Percentiles rank a stretch among this genome's conserved stretches.
These are phyloP conservation scores for Tetramorium bicarinatum DNA, from an alignment of 2,888 invertebrate genomes.

Conservation along the genomic window DNA sequence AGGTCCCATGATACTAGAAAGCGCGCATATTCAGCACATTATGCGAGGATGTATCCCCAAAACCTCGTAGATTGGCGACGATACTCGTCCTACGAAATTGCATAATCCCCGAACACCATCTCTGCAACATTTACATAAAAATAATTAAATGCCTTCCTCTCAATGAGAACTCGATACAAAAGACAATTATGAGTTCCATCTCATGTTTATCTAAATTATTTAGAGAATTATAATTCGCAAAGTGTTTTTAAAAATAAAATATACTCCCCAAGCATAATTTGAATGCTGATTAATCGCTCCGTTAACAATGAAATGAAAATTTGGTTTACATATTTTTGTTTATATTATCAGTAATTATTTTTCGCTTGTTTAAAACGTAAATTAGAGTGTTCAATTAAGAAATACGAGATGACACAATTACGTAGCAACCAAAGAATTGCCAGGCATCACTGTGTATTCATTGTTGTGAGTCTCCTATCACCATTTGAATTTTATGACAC, in stretches of 20 bases:
- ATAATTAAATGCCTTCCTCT: constrained; percentile 78
- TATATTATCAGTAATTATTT: background rate
- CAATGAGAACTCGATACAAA: constrained; percentile 1
- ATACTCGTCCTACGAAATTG: constrained; percentile 78
- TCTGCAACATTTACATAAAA: constrained; percentile 80
- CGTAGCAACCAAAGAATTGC: background rate
- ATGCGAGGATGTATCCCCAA: constrained; percentile 67
- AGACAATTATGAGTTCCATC: background rate
- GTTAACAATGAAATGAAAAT: background rate
- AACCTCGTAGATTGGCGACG: constrained; percentile 73
- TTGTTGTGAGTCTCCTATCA: background rate
- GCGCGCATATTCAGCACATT: constrained; percentile 76
- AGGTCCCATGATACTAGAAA: constrained; percentile 65
- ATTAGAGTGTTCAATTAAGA: background rate
- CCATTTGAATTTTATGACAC: constrained; percentile 26
- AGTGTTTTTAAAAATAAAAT: background rate
- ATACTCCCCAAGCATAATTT: background rate
- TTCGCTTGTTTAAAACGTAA: background rate
- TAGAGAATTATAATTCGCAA: background rate
- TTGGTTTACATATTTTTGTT: background rate
- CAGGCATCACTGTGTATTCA: background rate
- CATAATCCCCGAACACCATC: constrained; percentile 70
- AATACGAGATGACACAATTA: constrained; percentile 4
- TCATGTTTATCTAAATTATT: background rate
- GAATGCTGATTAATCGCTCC: background rate